phyloP scores from a whole-genome alignment of 1,140 invertebrate species.

The Drosophila prosaltans region DNA sequence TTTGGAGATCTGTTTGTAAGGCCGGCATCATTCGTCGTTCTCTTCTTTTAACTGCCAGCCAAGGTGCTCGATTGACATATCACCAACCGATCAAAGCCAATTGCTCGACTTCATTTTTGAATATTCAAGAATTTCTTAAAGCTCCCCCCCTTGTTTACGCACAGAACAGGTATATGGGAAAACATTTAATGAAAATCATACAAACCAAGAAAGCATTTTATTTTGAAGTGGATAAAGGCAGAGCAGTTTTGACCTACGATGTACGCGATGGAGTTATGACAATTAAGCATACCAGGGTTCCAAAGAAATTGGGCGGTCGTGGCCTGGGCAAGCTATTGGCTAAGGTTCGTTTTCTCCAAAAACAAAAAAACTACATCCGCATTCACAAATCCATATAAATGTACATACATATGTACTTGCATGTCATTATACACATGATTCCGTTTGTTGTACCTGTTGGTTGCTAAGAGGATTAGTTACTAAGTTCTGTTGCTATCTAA shows the following conservation, averaged over 20 bases:
- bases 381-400: not conserved
- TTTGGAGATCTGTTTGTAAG: not conserved
- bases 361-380: not conserved
- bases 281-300: constrained; percentile 6
- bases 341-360: constrained; percentile 1
- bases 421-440: not conserved
- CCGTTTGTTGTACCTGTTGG: constrained; percentile 1
- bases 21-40: not conserved
- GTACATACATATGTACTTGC: not conserved
- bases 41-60: not conserved
- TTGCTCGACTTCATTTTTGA: not conserved
- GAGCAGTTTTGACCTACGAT: not conserved
- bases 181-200: not conserved
- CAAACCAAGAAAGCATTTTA: not conserved
- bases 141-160: not conserved
- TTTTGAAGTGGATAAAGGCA: not conserved
- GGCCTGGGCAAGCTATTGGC: constrained; percentile 11
- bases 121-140: not conserved
- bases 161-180: not conserved
- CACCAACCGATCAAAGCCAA: not conserved
- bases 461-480: not conserved
- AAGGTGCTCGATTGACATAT: not conserved
- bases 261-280: constrained; percentile 7
- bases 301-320: not conserved
- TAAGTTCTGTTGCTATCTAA: not conserved